Conservation (phyloP, 2,797 vertebrate species). For the Sebastes trivittatus region DNA sequence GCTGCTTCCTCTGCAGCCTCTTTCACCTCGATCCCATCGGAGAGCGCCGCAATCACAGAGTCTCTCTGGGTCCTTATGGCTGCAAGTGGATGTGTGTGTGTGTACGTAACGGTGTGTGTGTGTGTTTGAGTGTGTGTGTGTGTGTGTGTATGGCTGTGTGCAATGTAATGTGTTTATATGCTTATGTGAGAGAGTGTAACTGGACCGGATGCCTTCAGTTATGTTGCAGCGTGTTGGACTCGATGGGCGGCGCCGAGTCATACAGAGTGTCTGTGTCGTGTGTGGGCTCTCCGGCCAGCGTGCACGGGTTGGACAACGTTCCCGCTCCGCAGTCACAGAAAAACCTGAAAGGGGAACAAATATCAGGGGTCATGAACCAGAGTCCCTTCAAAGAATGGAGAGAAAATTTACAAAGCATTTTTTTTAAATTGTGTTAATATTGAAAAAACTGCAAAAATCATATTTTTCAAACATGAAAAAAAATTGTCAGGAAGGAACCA, state of each 20-base stretch:
- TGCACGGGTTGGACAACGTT: slow-evolving; percentile 99
- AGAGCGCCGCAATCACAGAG: slow-evolving; percentile 75
- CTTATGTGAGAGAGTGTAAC: slow-evolving; percentile 57
- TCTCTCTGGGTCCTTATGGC: slow-evolving; percentile 77
- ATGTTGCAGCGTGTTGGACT: slow-evolving; percentile 99
- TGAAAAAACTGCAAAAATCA: background rate
- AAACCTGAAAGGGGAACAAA: slow-evolving; percentile 85
- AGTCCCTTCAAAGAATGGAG: background rate
- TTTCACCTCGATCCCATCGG: slow-evolving; percentile 43
- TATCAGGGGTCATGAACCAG: background rate
- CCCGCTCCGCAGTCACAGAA: slow-evolving; percentile 99
- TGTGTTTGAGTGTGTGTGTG: slow-evolving; percentile 12
- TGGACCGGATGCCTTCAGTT: slow-evolving; percentile 85
- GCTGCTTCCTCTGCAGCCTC: slow-evolving; percentile 69
- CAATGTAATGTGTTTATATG: slow-evolving; percentile 61
- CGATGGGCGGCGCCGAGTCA: slow-evolving; percentile 99
- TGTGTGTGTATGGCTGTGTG: slow-evolving; percentile 53
- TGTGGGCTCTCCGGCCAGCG: slow-evolving; percentile 98
- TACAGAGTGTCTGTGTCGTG: slow-evolving; percentile 99
- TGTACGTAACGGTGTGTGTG: slow-evolving; percentile 73
- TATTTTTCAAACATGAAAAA: background rate
- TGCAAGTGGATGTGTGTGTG: slow-evolving; percentile 65
- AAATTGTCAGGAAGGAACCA: background rate
- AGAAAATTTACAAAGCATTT: background rate
- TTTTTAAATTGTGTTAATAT: background rate